Evolutionary conservation across 2,113 vertebrate genomes (phyloP).

Genomic region (Mustela lutreola): DNA sequence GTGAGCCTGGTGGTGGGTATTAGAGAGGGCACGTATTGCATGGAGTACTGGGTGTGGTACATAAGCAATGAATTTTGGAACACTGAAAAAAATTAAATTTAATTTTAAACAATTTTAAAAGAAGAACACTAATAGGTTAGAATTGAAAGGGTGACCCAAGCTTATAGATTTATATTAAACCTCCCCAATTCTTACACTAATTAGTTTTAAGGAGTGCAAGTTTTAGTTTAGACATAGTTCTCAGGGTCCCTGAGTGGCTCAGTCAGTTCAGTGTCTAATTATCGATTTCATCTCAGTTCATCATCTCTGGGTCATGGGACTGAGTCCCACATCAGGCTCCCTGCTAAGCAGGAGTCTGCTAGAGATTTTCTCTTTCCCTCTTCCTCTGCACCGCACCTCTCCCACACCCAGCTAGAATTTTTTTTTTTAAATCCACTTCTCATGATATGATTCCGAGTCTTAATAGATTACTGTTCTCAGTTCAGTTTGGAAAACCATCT

Average conservation of each 20-base stretch:
- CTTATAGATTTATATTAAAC: neutral
- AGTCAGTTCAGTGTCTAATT: neutral
- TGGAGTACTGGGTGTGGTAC: too few species aligned
- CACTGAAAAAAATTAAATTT: too few species aligned
- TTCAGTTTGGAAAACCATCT: neutral
- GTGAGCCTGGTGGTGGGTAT: too few species aligned
- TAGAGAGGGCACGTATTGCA: too few species aligned
- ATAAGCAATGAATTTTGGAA: too few species aligned
- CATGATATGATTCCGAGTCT: neutral
- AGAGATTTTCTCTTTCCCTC: neutral
- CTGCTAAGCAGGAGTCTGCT: neutral
- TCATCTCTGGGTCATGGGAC: neutral
- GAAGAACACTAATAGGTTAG: neutral
- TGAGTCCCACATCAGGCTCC: neutral
- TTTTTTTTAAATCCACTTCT: neutral
- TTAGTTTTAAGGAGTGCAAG: neutral
- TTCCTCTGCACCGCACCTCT: neutral
- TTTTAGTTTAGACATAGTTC: slow-evolving; percentile 9
- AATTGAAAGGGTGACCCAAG: neutral
- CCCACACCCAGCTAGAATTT: neutral
- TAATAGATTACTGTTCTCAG: neutral
- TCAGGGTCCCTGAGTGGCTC: neutral
- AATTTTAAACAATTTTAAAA: too few species aligned
- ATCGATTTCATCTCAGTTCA: neutral
- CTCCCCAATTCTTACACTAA: neutral